These are phyloP conservation scores for Mesorhabditis belari DNA, from an alignment of 2,888 invertebrate genomes.

Conservation along the genomic window DNA sequence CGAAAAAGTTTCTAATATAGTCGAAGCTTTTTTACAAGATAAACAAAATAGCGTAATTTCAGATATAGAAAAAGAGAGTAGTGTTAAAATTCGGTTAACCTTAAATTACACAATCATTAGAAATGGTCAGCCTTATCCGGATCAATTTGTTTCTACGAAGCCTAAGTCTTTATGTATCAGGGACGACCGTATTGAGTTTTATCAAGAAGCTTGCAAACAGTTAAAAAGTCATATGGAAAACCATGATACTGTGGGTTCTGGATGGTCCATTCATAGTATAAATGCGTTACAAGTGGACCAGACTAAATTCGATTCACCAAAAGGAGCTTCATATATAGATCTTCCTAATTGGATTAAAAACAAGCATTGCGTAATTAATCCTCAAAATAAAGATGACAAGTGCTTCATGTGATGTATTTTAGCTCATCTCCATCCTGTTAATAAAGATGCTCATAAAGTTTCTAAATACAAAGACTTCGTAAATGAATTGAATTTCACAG, in stretches of 20 bases:
- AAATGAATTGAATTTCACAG: conserved; percentile 20
- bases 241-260: conserved; percentile 8
- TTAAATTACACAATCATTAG: conserved; percentile 10
- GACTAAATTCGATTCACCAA: conserved; percentile 5
- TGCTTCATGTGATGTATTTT: conserved; percentile 23
- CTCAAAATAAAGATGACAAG: conserved; percentile 15
- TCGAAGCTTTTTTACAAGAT: conserved; percentile 12
- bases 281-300: conserved; percentile 10
- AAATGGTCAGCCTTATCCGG: conserved; percentile 3
- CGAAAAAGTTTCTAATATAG: conserved; percentile 3
- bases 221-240: conserved; percentile 11
- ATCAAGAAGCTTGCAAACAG: conserved; percentile 8
- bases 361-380: conserved; percentile 14
- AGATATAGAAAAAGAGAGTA: conserved; percentile 10
- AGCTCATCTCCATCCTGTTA: conserved; percentile 16
- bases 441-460: conserved; percentile 13
- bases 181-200: conserved; percentile 11
- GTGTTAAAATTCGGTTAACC: conserved; percentile 13
- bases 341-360: conserved; percentile 10
- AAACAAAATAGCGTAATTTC: conserved; percentile 9
- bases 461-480: conserved; percentile 11
- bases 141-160: conserved; percentile 6
- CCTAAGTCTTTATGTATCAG: conserved; percentile 7
- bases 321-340: conserved; percentile 11
- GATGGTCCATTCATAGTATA: conserved; percentile 8